phyloP scores from a whole-genome alignment of 2,888 invertebrate species.

The Anaspis maculata region DNA sequence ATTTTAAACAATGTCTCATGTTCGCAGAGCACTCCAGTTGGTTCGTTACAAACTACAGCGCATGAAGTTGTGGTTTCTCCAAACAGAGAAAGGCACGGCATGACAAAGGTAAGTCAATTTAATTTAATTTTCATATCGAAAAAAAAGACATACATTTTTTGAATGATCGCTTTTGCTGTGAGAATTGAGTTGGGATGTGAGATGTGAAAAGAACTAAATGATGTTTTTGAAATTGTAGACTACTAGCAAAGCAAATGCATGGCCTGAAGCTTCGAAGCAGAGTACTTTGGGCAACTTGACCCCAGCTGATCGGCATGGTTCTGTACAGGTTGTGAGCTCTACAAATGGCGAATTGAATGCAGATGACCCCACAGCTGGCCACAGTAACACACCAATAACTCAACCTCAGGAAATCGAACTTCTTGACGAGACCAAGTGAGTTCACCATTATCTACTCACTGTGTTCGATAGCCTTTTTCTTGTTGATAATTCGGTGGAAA shows the following conservation, averaged over 20 bases:
- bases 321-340: constrained; percentile 97
- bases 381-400: constrained; percentile 95
- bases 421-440: constrained; percentile 96
- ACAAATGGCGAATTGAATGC: constrained; percentile 92
- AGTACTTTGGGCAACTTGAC: constrained; percentile 78
- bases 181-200: background rate
- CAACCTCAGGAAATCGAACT: constrained; percentile 88
- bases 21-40: constrained; percentile 79
- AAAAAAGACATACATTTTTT: background rate
- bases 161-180: background rate
- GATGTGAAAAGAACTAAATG: background rate
- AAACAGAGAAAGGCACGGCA: constrained; percentile 76
- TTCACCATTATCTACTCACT: too few relatives aligned
- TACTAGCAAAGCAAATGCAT: constrained; percentile 66
- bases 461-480: too few relatives aligned
- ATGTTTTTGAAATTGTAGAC: constrained; percentile 23
- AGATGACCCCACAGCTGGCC: constrained; percentile 93
- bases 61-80: constrained; percentile 88
- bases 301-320: constrained; percentile 93
- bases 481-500: too few relatives aligned
- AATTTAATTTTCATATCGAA: constrained; percentile 1
- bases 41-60: constrained; percentile 84
- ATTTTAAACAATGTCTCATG: too few relatives aligned
- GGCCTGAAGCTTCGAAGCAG: constrained; percentile 80
- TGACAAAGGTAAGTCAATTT: constrained; percentile 49